Evolutionary conservation across 2,113 vertebrate genomes (phyloP), one percentile per base, ranked within the genome.

Genomic region (Halcyon senegalensis): DNA sequence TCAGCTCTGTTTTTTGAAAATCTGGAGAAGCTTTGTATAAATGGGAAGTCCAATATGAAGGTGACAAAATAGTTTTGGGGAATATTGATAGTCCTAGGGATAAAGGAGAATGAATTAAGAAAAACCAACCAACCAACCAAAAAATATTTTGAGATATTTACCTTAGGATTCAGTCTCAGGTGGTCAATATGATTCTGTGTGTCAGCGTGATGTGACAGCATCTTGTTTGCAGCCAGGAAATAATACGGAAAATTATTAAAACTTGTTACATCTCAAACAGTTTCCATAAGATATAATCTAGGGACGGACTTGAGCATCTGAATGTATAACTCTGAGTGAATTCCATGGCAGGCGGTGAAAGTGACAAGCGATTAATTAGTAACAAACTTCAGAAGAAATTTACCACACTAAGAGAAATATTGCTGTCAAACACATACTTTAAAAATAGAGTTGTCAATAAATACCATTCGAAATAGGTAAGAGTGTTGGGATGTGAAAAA

Each of bases 181-280:
- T 97, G 94, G 89, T 98, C 97, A 56, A 13, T 98, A 20, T 95
- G 93, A 90, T 97, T 98, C 74, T 98, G 97, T 67, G 95, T 94
- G 55, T 98, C 97, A 70, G 96, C 95, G 56, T 97, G 96, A 89
- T 97, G 98, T 72, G 96, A 98, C 39, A 98, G 94, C 80, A 98
- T 80, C 92, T 98, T 95, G 87, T 98, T 94, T 95, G 90, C 35
- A 80, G n/a, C 30, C n/a, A 62, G n/a, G 58, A 95, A 89, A 43
- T 75, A 91, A 68, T 4, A 69, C 25, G 20, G 58, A 73, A 72
- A 89, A 66, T 8, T 37, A 68, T 64, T 73, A 67, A 13, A 87
- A 83, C 21, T 25, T 70, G 11, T 66, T 88, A 10, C 7, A 27
- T 74, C 56, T 87, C 10, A 1, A 66, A 60, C 1, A 7, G 5